A percentile compares a stretch with the other conserved stretches of the same genome.
These are phyloP conservation scores for Limenitis camilla DNA, from an alignment of 2,888 invertebrate species.

Conservation along the genomic window DNA sequence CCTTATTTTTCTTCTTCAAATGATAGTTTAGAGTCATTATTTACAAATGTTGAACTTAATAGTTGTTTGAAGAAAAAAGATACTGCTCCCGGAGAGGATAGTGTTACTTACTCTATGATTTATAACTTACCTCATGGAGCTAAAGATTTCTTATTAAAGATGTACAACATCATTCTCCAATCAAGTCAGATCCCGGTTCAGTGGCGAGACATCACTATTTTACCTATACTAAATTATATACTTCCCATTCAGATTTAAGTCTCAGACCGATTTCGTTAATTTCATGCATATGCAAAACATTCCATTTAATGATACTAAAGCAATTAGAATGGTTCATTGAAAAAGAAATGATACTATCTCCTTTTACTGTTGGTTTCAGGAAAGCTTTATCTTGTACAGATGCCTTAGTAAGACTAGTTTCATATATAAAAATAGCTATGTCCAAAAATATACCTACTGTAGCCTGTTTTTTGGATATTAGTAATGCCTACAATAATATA, in stretches of 20 bases:
- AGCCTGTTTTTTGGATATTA: background rate
- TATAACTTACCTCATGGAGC: background rate
- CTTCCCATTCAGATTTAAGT: background rate
- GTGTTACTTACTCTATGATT: background rate
- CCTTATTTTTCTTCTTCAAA: background rate
- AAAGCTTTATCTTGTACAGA: background rate
- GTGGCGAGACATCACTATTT: background rate
- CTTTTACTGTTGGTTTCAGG: background rate
- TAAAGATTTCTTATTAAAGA: background rate
- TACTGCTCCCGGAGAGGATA: background rate
- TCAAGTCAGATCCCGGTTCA: background rate
- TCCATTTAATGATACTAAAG: conserved; percentile 4
- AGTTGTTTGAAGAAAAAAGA: conserved; percentile 1
- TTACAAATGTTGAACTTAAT: background rate
- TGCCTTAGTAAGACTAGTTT: background rate
- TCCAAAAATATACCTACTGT: background rate
- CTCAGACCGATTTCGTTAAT: background rate
- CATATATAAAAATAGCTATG: background rate
- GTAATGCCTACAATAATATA: background rate
- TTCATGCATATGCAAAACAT: conserved; percentile 1
- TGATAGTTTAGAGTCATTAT: background rate
- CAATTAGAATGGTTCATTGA: conserved; percentile 1
- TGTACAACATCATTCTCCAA: background rate
- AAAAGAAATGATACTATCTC: background rate
- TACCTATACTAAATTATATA: background rate